Evolutionary conservation across 2,113 vertebrate genomes (phyloP).

Genomic region (Spea multiplicata): DNA sequence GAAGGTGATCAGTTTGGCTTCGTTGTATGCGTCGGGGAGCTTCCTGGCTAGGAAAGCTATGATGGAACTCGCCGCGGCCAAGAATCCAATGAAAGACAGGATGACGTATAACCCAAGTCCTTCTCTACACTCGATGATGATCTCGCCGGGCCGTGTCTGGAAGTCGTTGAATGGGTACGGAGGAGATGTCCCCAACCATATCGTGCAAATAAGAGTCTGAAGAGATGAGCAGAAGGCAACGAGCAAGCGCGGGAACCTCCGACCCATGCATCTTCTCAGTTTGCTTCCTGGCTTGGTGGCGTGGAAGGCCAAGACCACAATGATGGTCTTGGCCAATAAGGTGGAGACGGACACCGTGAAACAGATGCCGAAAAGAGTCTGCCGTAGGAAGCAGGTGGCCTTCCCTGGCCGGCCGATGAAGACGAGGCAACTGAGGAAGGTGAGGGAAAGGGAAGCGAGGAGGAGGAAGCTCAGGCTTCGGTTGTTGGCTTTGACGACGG

Average conservation of each 20-base stretch:
- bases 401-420: constrained; percentile 11
- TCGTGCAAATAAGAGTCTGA: background rate
- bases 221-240: background rate
- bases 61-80: constrained; percentile 6
- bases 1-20: constrained; percentile 31
- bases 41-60: constrained; percentile 24
- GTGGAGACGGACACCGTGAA: constrained; percentile 19
- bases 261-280: constrained; percentile 21
- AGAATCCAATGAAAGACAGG: background rate
- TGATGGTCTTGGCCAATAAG: constrained; percentile 23
- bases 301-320: constrained; percentile 14
- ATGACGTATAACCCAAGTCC: constrained; percentile 8
- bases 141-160: background rate
- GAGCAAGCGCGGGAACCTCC: background rate
- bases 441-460: constrained; percentile 5
- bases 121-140: constrained; percentile 29
- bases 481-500: constrained; percentile 2
- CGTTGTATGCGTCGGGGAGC: constrained; percentile 11
- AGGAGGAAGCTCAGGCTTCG: constrained; percentile 22
- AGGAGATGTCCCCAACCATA: constrained; percentile 14
- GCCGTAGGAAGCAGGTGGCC: constrained; percentile 6
- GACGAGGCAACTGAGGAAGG: constrained; percentile 18
- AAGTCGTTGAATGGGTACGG: background rate
- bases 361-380: constrained; percentile 17
- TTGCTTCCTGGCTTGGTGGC: constrained; percentile 7